phyloP scores from a whole-genome alignment of 1,140 invertebrate genomes.

The Camponotus floridanus region DNA sequence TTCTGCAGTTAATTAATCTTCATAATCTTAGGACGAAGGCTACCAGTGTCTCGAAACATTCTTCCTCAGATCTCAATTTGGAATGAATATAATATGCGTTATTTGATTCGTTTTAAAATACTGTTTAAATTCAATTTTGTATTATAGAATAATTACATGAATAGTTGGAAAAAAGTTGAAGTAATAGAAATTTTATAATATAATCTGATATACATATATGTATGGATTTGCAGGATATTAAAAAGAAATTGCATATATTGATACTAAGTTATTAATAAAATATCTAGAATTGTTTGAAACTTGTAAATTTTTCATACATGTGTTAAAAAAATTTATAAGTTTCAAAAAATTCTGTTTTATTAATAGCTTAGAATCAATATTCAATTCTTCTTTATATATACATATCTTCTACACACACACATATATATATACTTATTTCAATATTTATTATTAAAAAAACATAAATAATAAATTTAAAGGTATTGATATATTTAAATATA shows the following conservation, averaged over 20 bases:
- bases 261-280: neutral
- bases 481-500: no score
- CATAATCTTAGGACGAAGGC: constrained; percentile 72
- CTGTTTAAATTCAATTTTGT: constrained; percentile 10
- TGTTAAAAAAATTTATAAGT: no score
- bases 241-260: neutral
- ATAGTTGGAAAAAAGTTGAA: neutral
- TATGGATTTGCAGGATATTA: neutral
- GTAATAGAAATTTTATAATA: neutral
- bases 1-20: constrained; percentile 78
- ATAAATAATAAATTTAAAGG: neutral
- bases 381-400: neutral
- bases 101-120: constrained; percentile 3
- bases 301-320: neutral
- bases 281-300: neutral
- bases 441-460: no score
- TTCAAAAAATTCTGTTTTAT: no score
- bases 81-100: constrained; percentile 50
- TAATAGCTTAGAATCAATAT: no score
- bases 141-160: constrained; percentile 23
- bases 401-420: neutral
- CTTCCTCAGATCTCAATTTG: constrained; percentile 55
- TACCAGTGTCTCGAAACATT: constrained; percentile 55
- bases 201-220: neutral
- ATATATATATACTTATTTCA: no score